These are phyloP conservation scores for Brachyrhaphis roseni DNA, from an alignment of 2,797 vertebrate genomes.

Conservation along the genomic window DNA sequence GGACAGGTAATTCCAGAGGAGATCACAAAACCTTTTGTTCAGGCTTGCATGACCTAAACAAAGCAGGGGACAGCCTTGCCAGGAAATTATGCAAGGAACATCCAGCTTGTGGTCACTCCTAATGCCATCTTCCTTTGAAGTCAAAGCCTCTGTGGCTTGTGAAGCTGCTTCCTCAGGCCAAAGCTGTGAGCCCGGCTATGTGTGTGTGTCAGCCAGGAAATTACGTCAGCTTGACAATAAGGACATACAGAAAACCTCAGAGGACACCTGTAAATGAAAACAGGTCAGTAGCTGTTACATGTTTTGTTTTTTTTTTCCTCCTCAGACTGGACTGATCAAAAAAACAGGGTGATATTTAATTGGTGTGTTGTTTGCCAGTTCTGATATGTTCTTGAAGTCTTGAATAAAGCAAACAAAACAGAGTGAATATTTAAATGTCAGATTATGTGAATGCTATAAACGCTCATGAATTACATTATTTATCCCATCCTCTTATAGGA, in stretches of 20 bases:
- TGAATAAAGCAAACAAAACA: background rate
- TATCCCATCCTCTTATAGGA: too few relatives aligned
- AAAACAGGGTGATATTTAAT: constrained; percentile 2
- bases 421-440: background rate
- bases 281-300: constrained; percentile 32
- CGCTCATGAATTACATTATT: background rate
- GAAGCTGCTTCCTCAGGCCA: constrained; percentile 48
- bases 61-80: constrained; percentile 33
- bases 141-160: constrained; percentile 37
- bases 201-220: constrained; percentile 51
- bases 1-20: constrained; percentile 11
- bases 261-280: constrained; percentile 55
- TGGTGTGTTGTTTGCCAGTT: background rate
- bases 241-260: constrained; percentile 35
- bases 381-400: too few relatives aligned
- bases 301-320: constrained; percentile 2
- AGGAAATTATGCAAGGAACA: constrained; percentile 44
- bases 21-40: constrained; percentile 34
- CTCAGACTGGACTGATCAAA: background rate
- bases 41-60: constrained; percentile 46
- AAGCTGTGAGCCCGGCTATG: constrained; percentile 40
- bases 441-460: background rate
- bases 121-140: constrained; percentile 55
- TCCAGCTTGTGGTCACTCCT: constrained; percentile 45
- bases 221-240: constrained; percentile 42